Conservation (phyloP, 2,113 vertebrate species). For the Hydrolagus affinis region DNA sequence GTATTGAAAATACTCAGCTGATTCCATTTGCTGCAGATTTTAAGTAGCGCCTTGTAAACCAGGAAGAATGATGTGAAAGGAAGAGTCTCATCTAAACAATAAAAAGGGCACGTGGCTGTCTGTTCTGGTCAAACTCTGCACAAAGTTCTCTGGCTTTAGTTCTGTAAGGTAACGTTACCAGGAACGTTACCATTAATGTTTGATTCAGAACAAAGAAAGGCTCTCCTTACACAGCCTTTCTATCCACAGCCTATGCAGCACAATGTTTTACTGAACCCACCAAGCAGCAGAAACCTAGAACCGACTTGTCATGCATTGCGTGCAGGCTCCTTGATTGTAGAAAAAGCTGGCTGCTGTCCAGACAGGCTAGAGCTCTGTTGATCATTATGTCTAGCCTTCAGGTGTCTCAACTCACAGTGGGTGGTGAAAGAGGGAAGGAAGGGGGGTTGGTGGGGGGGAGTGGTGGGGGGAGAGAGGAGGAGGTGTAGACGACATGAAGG, state of each 20-base stretch:
- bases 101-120: slow-evolving; percentile 62
- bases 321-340: slow-evolving; percentile 68
- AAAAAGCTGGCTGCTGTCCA: slow-evolving; percentile 58
- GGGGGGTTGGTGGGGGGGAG: slow-evolving; percentile 15
- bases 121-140: slow-evolving; percentile 52
- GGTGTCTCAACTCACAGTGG: slow-evolving; percentile 79
- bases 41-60: slow-evolving; percentile 57
- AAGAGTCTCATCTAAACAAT: slow-evolving; percentile 72
- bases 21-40: slow-evolving; percentile 72
- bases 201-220: neutral
- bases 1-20: slow-evolving; percentile 70
- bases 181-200: neutral
- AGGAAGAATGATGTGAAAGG: slow-evolving; percentile 74
- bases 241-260: slow-evolving; percentile 57
- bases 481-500: slow-evolving; percentile 55
- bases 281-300: slow-evolving; percentile 56
- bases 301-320: slow-evolving; percentile 57
- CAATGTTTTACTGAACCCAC: slow-evolving; percentile 62
- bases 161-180: slow-evolving; percentile 40
- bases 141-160: slow-evolving; percentile 49
- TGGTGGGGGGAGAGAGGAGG: slow-evolving; percentile 49
- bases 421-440: slow-evolving; percentile 55
- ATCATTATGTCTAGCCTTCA: slow-evolving; percentile 95
- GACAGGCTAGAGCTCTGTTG: slow-evolving; percentile 80
- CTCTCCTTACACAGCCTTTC: too few species aligned